Evolutionary conservation across 2,888 invertebrate genomes (phyloP), one percentile per base, ranked within the genome.

Genomic region (Cataglyphis albicans): DNA sequence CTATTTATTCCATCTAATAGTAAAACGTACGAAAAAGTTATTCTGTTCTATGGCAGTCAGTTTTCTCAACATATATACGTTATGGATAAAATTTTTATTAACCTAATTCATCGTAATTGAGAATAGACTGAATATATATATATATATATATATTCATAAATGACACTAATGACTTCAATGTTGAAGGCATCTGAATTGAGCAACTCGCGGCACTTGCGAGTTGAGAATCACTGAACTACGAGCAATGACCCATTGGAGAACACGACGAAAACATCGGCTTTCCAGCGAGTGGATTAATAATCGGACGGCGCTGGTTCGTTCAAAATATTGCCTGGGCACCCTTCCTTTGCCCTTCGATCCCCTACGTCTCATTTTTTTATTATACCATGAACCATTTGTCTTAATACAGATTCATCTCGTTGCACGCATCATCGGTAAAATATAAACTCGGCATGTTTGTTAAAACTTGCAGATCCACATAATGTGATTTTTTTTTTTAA

Each of bases 261-360:
- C 86, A 86, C 89, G 88, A 87, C 89, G 89, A 89, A 89, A 89
- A 89, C 88, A 89, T 89, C 90, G 89, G 84, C 84, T 86, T 89
- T 89, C 89, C 88, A 89, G 86, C 85, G 89, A 89, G 83, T 85
- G 89, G 88, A 89, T 89, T 89, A 89, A 88, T 88, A 89, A 90
- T 85, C 88, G 87, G 88, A 90, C 87, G 88, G 84, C 84, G 85
- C 76, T 90, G 85, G 82, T 90, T 85, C 82, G 84, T 82, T 87
- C 90, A 82, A 90, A 89, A 89, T 89, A 89, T 88, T 84, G 82
- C 88, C 81, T 61, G 84, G 74, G 59, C 90, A 85, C 88, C 86
- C 90, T 87, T 87, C 84, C 82, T 81, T 82, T 82, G 74, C 78
- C 78, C 83, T 89, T 86, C 85, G 89, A 88, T 80, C 85, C 85